Evolutionary conservation across 2,888 invertebrate species (phyloP).

Genomic region (Dicyrtomina minuta): DNA sequence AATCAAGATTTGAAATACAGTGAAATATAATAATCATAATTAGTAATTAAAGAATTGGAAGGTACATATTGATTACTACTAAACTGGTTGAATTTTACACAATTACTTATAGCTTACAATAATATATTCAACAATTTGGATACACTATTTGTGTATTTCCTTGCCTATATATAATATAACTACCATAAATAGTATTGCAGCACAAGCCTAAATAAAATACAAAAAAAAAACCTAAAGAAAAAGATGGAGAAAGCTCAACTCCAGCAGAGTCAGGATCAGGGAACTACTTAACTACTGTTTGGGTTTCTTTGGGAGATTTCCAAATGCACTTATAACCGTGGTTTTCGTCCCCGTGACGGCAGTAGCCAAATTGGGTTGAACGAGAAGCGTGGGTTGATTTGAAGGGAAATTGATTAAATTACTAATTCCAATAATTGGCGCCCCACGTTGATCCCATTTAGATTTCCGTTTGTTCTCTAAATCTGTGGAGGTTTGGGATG

Average conservation of each 20-base stretch:
- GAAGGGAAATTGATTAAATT: constrained; percentile 17
- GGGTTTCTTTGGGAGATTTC: constrained; percentile 79
- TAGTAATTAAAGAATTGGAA: not conserved
- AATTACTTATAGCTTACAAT: not conserved
- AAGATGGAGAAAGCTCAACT: too few relatives aligned
- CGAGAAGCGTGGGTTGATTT: constrained; percentile 37
- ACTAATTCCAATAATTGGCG: constrained; percentile 30
- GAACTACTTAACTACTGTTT: constrained; percentile 14
- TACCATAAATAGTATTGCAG: not conserved
- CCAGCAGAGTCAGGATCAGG: too few relatives aligned
- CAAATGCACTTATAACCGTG: constrained; percentile 90
- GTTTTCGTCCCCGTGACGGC: constrained; percentile 84
- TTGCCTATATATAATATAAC: not conserved
- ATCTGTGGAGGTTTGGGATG: constrained; percentile 37
- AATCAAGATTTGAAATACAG: too few relatives aligned
- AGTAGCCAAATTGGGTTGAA: constrained; percentile 68
- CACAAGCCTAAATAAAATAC: not conserved
- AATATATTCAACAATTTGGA: not conserved
- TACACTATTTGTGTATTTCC: not conserved
- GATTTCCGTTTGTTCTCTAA: constrained; percentile 66
- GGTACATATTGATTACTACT: not conserved
- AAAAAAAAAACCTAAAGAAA: too few relatives aligned
- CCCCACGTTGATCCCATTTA: constrained; percentile 83
- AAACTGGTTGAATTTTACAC: not conserved
- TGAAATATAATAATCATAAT: not conserved